Base-by-base conservation (phyloP, 1,140 invertebrate species). In the Heterodera carotae region DNA sequence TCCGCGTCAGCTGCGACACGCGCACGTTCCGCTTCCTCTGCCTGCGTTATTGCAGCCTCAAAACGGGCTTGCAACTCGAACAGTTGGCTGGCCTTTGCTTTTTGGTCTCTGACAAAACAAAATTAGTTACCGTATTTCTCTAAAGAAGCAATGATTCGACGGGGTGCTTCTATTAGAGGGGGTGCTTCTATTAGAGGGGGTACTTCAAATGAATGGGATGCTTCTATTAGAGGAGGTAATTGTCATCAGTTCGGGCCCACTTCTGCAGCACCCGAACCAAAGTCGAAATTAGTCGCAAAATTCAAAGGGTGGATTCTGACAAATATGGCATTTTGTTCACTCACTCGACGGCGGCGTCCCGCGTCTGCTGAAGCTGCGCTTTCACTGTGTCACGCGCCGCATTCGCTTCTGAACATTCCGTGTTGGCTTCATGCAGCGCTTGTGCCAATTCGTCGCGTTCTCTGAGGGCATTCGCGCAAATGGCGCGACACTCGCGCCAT, bases 71-170 rank as follows among this genome's bases (percentile, higher is more conserved):
- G 43, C 31, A 70, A 29, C 48, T 36, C 33, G 29, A 22, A n/a
- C 59, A 70, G 33, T 56, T 59, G 69, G 7, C 7, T 22, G 22
- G 69, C n/a, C 1, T 48, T 59, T 6, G 3, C 69, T 56, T 31
- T 3, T 48, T 56, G 59, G 48, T 43, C 69, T 70, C 69, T 70
- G 53, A 22, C 43, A 36, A 33, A 34, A 69, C 27, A 29, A 34
- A 10, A 36, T 27, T 36, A 18, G 22, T 31, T n/a, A n/a, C n/a
- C n/a, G n/a, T n/a, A n/a, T n/a, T n/a, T n/a, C n/a, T n/a, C n/a
- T n/a, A n/a, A n/a, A n/a, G n/a, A n/a, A n/a, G n/a, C n/a, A n/a
- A n/a, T n/a, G n/a, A n/a, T n/a, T n/a, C n/a, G n/a, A n/a, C n/a
- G n/a, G n/a, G n/a, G n/a, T n/a, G n/a, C n/a, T n/a, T n/a, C n/a